Evolutionary conservation across 2,797 vertebrate species (phyloP), one percentile per base, ranked within the genome.

Genomic region (Dermochelys coriacea): DNA sequence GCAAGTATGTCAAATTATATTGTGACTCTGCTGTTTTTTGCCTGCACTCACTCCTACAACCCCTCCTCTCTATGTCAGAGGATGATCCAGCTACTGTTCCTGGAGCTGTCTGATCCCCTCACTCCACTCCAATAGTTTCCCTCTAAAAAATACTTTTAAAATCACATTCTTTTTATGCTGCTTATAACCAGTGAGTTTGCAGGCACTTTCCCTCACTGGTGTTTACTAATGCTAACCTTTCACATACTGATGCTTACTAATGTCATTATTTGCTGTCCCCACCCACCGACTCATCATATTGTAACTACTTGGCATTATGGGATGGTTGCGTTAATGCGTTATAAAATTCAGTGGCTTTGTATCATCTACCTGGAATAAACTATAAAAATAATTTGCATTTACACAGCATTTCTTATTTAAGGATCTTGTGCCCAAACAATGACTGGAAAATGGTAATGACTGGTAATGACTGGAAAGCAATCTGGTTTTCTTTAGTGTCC

Each of bases 401-500:
- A 12, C 49, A 3, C 12, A 47, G 68, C 18, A 1, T 0, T 0
- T 16, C 3, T 50, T 82, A 2, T 1, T 7, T 49, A 29, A 15
- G 19, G 6, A 11, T 71, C 80, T 47, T 34, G 50, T 81, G 6
- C 6, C n/a, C n/a, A n/a, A n/a, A n/a, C n/a, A n/a, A n/a, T n/a
- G n/a, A n/a, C n/a, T n/a, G n/a, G n/a, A n/a, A n/a, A n/a, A n/a
- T n/a, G n/a, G n/a, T n/a, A n/a, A n/a, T n/a, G n/a, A n/a, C n/a
- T n/a, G 9, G 0, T 34, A 2, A 8, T 15, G 1, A 14, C 54
- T 29, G 74, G 74, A 52, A 12, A 2, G 11, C 12, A 84, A 49
- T 27, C 3, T 0, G 0, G 34, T 74, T 0, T 34, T 57, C 87
- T 84, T 86, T 9, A 1, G 68, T 10, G 1, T 3, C 51, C 6